A percentile compares a stretch with the other conserved stretches of the same genome.
Conservation (phyloP, 1,140 invertebrate species). For the honey bee (Apis mellifera) region DNA sequence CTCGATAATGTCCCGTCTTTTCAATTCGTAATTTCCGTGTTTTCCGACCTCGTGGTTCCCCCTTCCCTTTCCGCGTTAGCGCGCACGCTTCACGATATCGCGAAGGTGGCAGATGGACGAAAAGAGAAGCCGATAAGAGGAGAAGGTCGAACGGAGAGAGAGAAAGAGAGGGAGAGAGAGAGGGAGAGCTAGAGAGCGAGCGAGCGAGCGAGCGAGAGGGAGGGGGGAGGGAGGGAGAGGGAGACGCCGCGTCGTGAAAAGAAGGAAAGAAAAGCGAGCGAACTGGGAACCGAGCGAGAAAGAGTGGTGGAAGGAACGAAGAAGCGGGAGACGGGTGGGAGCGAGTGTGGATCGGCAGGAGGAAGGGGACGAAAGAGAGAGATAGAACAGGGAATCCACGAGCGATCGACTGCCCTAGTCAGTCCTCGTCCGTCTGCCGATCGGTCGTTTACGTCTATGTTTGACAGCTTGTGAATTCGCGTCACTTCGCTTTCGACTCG, state of each 20-base stretch:
- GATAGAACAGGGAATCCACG: slow-evolving; percentile 66
- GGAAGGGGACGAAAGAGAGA: slow-evolving; percentile 58
- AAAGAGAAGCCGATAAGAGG: slow-evolving; percentile 22
- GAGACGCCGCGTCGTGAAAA: neutral
- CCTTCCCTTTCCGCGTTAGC: slow-evolving; percentile 5
- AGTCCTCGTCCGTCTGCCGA: slow-evolving; percentile 79
- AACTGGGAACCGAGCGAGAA: slow-evolving; percentile 32
- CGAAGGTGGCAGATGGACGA: slow-evolving; percentile 40
- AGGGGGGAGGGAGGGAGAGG: slow-evolving; percentile 46
- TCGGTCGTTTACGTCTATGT: slow-evolving; percentile 71
- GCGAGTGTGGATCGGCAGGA: neutral
- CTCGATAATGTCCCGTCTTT: slow-evolving; percentile 44
- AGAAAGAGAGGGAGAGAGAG: slow-evolving; percentile 9
- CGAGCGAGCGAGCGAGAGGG: slow-evolving; percentile 1
- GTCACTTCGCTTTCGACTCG: neutral
- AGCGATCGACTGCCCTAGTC: slow-evolving; percentile 77
- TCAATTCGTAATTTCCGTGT: slow-evolving; percentile 62
- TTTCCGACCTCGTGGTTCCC: slow-evolving; percentile 69
- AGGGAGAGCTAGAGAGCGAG: slow-evolving; percentile 38
- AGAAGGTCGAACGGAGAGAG: slow-evolving; percentile 19
- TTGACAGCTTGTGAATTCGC: slow-evolving; percentile 62
- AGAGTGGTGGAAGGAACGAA: slow-evolving; percentile 18
- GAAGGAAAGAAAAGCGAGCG: slow-evolving; percentile 27
- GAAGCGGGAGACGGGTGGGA: slow-evolving; percentile 1
- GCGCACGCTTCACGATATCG: slow-evolving; percentile 55